phyloP scores from a whole-genome alignment of 2,888 invertebrate species.

The Erebia aethiops region DNA sequence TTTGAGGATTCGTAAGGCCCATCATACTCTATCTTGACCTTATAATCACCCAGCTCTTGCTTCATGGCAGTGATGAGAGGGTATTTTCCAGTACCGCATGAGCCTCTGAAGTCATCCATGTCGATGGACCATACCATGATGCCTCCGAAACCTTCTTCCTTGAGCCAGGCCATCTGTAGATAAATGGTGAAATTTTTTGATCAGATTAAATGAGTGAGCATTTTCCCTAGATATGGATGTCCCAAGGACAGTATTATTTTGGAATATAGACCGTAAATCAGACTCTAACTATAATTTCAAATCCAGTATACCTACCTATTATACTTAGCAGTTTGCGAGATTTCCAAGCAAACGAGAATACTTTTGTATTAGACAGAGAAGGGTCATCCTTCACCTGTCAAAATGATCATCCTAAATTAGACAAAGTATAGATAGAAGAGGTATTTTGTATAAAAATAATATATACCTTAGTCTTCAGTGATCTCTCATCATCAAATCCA shows the following conservation, averaged over 20 bases:
- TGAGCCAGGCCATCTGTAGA: constrained; percentile 94
- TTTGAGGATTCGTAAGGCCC: constrained; percentile 92
- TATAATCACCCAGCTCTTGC: constrained; percentile 92
- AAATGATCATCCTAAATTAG: no score
- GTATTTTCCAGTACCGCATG: constrained; percentile 95
- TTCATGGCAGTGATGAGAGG: constrained; percentile 94
- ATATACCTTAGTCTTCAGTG: constrained; percentile 92
- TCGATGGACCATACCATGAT: constrained; percentile 99
- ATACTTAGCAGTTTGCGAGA: no score
- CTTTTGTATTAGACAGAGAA: no score
- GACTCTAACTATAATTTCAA: no score
- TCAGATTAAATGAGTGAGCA: not conserved
- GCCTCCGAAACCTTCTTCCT: constrained; percentile 96
- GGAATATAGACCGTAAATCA: no score
- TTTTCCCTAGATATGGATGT: not conserved
- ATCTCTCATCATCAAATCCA: constrained; percentile 96
- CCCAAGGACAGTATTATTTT: no score
- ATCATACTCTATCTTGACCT: constrained; percentile 91
- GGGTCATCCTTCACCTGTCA: no score
- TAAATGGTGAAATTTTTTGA: not conserved
- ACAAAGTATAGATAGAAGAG: no score
- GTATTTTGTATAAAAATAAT: no score
- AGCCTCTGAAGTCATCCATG: constrained; percentile 97
- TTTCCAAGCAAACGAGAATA: no score
- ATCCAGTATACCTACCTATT: no score